Percentiles rank a stretch among this genome's conserved stretches.
These are phyloP conservation scores for Aphaenogaster floridana DNA, from an alignment of 1,140 invertebrate genomes.

Conservation along the genomic window DNA sequence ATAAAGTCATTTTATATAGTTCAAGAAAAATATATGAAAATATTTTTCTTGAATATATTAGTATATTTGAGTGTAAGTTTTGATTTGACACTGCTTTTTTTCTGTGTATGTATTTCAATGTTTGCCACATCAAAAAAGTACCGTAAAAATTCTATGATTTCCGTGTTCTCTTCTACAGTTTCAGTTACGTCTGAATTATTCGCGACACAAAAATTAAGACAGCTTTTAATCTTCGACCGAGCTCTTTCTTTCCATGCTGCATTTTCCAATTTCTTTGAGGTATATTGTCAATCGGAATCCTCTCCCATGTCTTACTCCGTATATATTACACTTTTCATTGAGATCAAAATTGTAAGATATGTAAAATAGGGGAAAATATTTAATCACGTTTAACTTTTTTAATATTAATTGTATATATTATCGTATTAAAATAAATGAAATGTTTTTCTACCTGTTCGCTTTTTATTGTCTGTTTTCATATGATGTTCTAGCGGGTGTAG, in stretches of 20 bases:
- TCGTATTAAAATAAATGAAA: background rate
- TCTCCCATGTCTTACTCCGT: background rate
- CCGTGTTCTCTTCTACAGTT: background rate
- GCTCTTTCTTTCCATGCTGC: background rate
- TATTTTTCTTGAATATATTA: no score
- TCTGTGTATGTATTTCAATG: background rate
- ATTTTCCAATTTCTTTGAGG: slow-evolving; percentile 17
- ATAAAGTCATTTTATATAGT: no score
- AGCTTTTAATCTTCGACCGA: slow-evolving; percentile 29
- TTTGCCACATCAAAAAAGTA: background rate
- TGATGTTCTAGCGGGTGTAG: background rate
- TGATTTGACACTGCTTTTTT: no score
- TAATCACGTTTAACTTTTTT: background rate
- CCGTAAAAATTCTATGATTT: background rate
- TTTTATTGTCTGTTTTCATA: background rate
- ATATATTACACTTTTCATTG: slow-evolving; percentile 1
- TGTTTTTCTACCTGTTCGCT: background rate
- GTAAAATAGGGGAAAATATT: background rate
- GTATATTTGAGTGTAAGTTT: no score
- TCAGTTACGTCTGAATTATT: slow-evolving; percentile 59
- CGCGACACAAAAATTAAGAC: slow-evolving; percentile 34
- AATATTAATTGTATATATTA: background rate
- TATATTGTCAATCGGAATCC: background rate
- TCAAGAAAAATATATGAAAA: no score
- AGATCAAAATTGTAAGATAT: background rate